Base-by-base conservation (phyloP, 2,888 invertebrate species). In the Protonemura montana region DNA sequence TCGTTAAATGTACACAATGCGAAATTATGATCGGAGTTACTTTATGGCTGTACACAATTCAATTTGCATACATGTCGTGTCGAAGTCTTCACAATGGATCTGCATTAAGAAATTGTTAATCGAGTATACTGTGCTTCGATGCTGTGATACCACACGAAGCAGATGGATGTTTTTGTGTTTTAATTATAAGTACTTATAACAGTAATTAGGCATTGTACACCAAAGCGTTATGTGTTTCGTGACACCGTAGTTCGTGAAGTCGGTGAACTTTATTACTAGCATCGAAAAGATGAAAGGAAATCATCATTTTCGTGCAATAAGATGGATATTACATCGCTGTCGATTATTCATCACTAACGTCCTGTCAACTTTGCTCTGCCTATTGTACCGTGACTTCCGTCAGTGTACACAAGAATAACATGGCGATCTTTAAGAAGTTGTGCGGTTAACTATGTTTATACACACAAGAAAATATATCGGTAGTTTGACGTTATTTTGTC, bases 401-500 rank as follows among this genome's bases (percentile, higher is more conserved):
- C 59, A 16, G 21, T 59, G 21, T 21, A 59, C 7, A 59, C 59
- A 59, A 59, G 59, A 59, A 59, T 10, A 59, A 3, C 16, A 59
- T 13, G 6, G 21, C 21, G 59, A 13, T 59, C 21, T 59, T 59
- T 3, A 10, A 10, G 59, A 59, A 16, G 59, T 59, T 59, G 13
- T 59, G 59, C 59, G 59, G 16, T 35, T 35, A n/a, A n/a, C n/a
- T 35, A 3, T 35, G 6, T 21, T 21, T 59, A 13, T 21, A 59
- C 59, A 16, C 59, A 59, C 16, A 59, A 59, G 59, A 59, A 59
- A 27, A 78, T 78, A 26, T 78, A 26, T 78, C 78, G 78, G 78
- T 78, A 78, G n/a, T 10, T 78, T 78, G 78, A 26, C 26, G 78
- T 25, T 28, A 78, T 78, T 78, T 26, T 78, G 78, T 78, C 27